Percentiles rank a stretch among this genome's conserved stretches.
Conservation (phyloP, 2,888 invertebrate species). For the Silvanus unidentatus region DNA sequence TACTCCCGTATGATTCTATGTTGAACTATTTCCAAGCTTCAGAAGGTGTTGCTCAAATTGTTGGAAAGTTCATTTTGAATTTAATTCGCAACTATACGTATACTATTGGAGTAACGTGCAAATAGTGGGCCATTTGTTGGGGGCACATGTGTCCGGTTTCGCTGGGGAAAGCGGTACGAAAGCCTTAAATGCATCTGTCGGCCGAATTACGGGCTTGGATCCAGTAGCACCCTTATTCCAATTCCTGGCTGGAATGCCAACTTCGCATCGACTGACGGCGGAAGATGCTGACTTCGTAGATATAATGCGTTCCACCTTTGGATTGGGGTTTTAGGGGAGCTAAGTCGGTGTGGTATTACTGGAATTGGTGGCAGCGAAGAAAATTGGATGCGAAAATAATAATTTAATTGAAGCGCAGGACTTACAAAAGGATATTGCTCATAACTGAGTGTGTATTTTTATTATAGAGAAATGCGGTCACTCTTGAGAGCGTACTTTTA, state of each 20-base stretch:
- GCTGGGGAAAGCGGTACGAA: slow-evolving; percentile 20
- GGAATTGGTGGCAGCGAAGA: slow-evolving; percentile 25
- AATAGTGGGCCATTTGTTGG: slow-evolving; percentile 27
- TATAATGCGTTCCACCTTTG: slow-evolving; percentile 26
- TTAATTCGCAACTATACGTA: slow-evolving; percentile 14
- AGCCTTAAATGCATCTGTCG: slow-evolving; percentile 14
- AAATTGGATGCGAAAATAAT: slow-evolving; percentile 20
- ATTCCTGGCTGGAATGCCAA: slow-evolving; percentile 19
- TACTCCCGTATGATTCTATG: slow-evolving; percentile 14
- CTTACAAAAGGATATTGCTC: background rate
- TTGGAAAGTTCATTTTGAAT: slow-evolving; percentile 20
- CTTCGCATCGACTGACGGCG: slow-evolving; percentile 13
- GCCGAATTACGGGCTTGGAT: slow-evolving; percentile 28
- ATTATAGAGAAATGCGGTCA: slow-evolving; percentile 28
- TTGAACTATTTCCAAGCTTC: slow-evolving; percentile 21
- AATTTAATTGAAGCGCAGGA: background rate
- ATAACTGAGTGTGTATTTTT: background rate
- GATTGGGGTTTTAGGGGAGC: slow-evolving; percentile 22
- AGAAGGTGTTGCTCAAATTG: slow-evolving; percentile 21
- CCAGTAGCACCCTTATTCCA: slow-evolving; percentile 28
- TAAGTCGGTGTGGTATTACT: slow-evolving; percentile 18
- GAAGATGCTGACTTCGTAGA: slow-evolving; percentile 25
- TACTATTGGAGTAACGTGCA: slow-evolving; percentile 20
- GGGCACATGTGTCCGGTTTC: slow-evolving; percentile 27
- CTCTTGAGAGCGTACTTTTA: too few species aligned